Evolutionary conservation across 1,140 invertebrate genomes (phyloP).

Genomic region (Adelges cooleyi): DNA sequence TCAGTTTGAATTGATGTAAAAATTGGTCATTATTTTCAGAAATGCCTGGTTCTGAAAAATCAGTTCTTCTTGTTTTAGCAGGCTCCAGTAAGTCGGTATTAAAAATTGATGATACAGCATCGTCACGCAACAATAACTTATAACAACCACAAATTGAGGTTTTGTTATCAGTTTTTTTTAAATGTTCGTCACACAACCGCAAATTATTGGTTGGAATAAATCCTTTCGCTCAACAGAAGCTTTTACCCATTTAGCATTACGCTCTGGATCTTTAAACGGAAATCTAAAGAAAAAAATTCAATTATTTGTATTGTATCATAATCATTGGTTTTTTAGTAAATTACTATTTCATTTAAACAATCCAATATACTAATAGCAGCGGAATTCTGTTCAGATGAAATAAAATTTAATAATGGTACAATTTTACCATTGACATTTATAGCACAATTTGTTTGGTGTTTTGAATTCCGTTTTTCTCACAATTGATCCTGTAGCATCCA

Average conservation of each 20-base stretch:
- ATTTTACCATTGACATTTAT: no score
- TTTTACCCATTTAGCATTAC: conserved; percentile 20
- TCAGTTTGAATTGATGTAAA: not conserved
- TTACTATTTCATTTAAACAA: no score
- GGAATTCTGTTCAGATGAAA: no score
- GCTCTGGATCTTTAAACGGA: conserved; percentile 23
- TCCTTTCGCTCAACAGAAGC: conserved; percentile 24
- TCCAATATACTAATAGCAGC: no score
- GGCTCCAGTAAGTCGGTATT: not conserved
- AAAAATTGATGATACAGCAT: conserved; percentile 30
- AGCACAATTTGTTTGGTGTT: no score
- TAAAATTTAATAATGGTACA: no score
- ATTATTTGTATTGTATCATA: no score
- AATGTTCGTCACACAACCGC: conserved; percentile 28
- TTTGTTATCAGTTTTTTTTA: conserved; percentile 30
- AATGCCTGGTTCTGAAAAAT: not conserved
- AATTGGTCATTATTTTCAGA: not conserved
- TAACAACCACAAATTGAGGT: conserved; percentile 17
- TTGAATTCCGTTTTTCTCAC: no score
- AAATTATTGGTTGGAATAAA: conserved; percentile 19
- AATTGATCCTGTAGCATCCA: no score
- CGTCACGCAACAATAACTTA: conserved; percentile 26
- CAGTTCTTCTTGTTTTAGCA: not conserved
- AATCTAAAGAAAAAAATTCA: conserved; percentile 29
- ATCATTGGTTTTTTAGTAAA: no score